A percentile compares a stretch with the other conserved stretches of the same genome.
Evolutionary conservation across 2,888 invertebrate species (phyloP).

Genomic region (Nysson spinosus): DNA sequence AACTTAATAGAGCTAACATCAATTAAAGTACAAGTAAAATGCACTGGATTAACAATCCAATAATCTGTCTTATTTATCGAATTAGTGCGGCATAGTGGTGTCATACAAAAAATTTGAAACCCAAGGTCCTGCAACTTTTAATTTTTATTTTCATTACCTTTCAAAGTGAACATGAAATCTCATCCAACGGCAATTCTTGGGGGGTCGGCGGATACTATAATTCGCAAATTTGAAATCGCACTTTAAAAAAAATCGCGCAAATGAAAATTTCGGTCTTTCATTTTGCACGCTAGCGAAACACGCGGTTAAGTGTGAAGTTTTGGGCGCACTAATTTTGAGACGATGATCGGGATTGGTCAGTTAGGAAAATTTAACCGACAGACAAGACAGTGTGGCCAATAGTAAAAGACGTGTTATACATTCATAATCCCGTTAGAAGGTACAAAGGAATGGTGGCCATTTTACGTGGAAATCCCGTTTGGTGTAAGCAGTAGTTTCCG

Average conservation of each 20-base stretch:
- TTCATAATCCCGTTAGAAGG: slow-evolving; percentile 50
- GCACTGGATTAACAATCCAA: too few species aligned
- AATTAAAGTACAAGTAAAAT: too few species aligned
- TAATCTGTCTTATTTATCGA: too few species aligned
- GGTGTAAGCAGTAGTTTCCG: slow-evolving; percentile 61
- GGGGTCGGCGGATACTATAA: too few species aligned
- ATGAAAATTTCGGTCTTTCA: slow-evolving; percentile 23
- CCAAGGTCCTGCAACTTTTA: too few species aligned
- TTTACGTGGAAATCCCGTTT: slow-evolving; percentile 64
- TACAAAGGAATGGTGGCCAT: slow-evolving; percentile 63
- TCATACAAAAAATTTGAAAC: too few species aligned
- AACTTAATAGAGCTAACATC: too few species aligned
- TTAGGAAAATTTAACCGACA: slow-evolving; percentile 29
- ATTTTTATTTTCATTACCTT: not conserved
- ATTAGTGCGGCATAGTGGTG: too few species aligned
- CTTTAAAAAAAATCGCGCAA: slow-evolving; percentile 5
- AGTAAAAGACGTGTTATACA: slow-evolving; percentile 24
- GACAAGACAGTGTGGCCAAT: slow-evolving; percentile 47
- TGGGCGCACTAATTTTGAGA: slow-evolving; percentile 22
- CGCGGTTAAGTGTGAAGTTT: slow-evolving; percentile 14
- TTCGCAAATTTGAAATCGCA: slow-evolving; percentile 2
- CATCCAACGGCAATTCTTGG: too few species aligned
- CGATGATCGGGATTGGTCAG: slow-evolving; percentile 22
- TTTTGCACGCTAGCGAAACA: slow-evolving; percentile 29
- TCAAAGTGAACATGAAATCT: not conserved